Percentiles rank a stretch among this genome's conserved stretches.
Conservation (phyloP, 2,797 vertebrate genomes). For the Eulemur mongoz region DNA sequence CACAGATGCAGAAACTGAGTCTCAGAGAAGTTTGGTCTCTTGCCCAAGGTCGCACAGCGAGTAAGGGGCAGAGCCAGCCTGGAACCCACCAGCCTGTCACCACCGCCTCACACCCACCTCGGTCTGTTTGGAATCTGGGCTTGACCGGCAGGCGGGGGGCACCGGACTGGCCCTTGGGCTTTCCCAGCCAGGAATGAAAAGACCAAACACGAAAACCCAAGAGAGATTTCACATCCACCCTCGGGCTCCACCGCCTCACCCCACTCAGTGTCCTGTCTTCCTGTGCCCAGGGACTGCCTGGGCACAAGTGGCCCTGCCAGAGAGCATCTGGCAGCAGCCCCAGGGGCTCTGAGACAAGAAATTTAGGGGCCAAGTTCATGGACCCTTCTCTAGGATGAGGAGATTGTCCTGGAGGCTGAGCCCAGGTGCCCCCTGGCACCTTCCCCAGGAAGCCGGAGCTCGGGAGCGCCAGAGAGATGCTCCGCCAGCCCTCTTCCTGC, state of each 20-base stretch:
- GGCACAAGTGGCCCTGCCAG: accelerated
- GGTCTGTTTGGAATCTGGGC: not conserved
- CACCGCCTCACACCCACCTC: not conserved
- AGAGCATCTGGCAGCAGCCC: accelerated
- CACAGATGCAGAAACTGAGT: conserved; percentile 5
- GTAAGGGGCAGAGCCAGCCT: not conserved
- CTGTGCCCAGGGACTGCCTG: not conserved
- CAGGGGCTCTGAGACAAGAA: not conserved
- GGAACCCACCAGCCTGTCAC: not conserved
- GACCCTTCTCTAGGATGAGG: not conserved
- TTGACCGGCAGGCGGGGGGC: not conserved
- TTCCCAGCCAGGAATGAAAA: not conserved
- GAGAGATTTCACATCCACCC: not conserved
- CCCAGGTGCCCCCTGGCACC: accelerated
- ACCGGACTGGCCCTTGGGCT: not conserved
- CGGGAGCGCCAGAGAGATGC: too few relatives aligned
- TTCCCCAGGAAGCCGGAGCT: not conserved
- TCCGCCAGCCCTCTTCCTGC: not conserved
- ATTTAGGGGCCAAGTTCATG: not conserved
- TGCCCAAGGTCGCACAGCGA: conserved; percentile 48
- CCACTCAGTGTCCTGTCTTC: accelerated
- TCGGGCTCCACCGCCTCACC: not conserved
- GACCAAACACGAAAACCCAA: not conserved
- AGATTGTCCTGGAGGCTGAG: not conserved
- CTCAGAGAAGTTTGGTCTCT: not conserved